Conservation (phyloP, 2,888 invertebrate species). For the Dorcus hopei region DNA sequence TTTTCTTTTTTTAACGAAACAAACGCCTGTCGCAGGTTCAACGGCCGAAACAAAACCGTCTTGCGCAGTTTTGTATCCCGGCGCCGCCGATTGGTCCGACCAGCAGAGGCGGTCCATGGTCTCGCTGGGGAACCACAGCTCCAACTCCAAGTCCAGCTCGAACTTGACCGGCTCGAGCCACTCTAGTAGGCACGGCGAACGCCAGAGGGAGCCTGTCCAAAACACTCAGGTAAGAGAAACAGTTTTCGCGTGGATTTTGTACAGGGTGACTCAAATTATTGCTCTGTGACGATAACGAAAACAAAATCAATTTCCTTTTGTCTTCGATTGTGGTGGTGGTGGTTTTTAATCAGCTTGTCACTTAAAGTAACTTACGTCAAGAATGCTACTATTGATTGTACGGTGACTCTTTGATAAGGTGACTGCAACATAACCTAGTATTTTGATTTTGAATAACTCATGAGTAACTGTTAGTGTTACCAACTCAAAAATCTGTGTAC, state of each 20-base stretch:
- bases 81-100: conserved; percentile 49
- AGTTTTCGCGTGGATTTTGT: background rate
- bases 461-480: too few species aligned
- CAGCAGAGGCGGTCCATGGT: conserved; percentile 55
- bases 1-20: background rate
- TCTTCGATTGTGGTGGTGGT: too few species aligned
- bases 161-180: conserved; percentile 65
- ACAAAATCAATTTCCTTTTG: too few species aligned
- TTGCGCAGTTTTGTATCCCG: conserved; percentile 56
- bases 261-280: too few species aligned
- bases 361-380: too few species aligned
- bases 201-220: conserved; percentile 38
- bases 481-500: too few species aligned
- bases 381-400: too few species aligned
- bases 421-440: too few species aligned
- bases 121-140: conserved; percentile 65
- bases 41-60: conserved; percentile 63
- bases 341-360: too few species aligned
- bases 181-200: conserved; percentile 46
- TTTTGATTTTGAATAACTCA: too few species aligned
- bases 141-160: conserved; percentile 76
- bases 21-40: conserved; percentile 46
- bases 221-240: conserved; percentile 33
- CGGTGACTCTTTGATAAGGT: too few species aligned
- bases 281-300: too few species aligned